phyloP scores from a whole-genome alignment of 2,113 vertebrate genomes.

The Thamnaconus septentrionalis region DNA sequence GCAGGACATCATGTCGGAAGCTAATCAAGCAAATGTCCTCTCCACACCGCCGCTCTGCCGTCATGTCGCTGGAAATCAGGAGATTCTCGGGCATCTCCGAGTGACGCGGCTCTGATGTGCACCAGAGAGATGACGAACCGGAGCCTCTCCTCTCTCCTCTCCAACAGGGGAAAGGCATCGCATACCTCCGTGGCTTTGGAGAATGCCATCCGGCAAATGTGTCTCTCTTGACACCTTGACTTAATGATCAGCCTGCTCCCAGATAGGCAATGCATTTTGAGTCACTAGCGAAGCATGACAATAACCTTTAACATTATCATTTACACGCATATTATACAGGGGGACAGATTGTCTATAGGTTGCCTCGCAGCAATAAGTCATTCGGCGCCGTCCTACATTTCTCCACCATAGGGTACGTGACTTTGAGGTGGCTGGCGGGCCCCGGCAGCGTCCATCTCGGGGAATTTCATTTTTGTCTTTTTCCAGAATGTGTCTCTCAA shows the following conservation, averaged over 20 bases:
- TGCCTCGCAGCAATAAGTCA: conserved; percentile 65
- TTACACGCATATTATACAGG: conserved; percentile 68
- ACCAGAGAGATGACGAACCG: neutral
- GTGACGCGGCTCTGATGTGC: too few species aligned
- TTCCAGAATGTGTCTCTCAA: conserved; percentile 51
- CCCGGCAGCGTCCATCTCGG: conserved; percentile 64
- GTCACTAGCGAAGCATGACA: conserved; percentile 66
- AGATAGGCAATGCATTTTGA: conserved; percentile 62
- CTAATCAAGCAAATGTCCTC: neutral
- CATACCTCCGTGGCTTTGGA: conserved; percentile 57
- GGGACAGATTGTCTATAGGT: conserved; percentile 70
- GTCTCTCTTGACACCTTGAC: conserved; percentile 70
- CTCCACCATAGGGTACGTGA: conserved; percentile 58
- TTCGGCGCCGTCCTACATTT: conserved; percentile 43
- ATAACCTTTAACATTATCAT: conserved; percentile 77
- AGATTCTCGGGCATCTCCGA: conserved; percentile 10
- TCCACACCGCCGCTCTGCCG: neutral
- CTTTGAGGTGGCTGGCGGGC: conserved; percentile 57
- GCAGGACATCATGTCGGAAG: neutral
- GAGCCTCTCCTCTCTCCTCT: neutral
- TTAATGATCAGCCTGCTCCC: conserved; percentile 71
- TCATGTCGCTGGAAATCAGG: neutral
- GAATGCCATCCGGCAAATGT: conserved; percentile 66
- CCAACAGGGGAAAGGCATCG: conserved; percentile 23
- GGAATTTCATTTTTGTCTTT: conserved; percentile 60